Conservation (phyloP, 1,140 invertebrate genomes). For the Drosophila busckii region DNA sequence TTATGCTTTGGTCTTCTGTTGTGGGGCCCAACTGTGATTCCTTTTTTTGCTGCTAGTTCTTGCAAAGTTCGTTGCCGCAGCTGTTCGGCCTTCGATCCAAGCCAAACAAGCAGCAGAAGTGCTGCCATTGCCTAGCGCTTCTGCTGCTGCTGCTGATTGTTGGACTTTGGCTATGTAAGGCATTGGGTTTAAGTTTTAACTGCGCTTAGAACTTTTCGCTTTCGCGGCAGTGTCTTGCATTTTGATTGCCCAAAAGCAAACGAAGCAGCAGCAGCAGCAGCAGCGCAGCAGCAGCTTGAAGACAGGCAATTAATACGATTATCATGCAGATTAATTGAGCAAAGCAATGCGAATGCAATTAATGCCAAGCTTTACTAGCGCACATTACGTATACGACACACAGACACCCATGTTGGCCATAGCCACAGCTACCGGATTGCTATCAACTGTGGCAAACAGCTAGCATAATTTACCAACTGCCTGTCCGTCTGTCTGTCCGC, state of each 20-base stretch:
- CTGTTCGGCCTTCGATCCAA: constrained; percentile 40
- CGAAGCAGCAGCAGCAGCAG: not conserved
- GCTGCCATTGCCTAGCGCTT: too few relatives aligned
- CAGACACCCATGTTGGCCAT: too few relatives aligned
- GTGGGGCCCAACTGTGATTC: constrained; percentile 60
- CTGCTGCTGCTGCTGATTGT: too few relatives aligned
- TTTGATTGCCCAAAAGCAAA: constrained; percentile 4
- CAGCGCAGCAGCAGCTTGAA: not conserved
- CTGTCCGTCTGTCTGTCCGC: too few relatives aligned
- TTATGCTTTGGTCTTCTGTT: not conserved
- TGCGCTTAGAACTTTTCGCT: constrained; percentile 40
- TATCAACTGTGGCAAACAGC: too few relatives aligned
- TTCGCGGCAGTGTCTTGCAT: constrained; percentile 13
- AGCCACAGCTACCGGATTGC: constrained; percentile 18
- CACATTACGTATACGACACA: too few relatives aligned
- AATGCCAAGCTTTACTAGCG: constrained; percentile 40
- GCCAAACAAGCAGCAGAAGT: too few relatives aligned
- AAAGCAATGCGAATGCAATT: constrained; percentile 50
- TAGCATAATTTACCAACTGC: too few relatives aligned
- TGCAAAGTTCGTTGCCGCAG: constrained; percentile 41
- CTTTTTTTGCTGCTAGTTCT: constrained; percentile 27
- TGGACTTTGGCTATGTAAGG: constrained; percentile 51
- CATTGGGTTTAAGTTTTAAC: constrained; percentile 49
- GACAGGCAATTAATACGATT: constrained; percentile 66
- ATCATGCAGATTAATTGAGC: constrained; percentile 64